A percentile compares a stretch with the other conserved stretches of the same genome.
Evolutionary conservation across 2,888 invertebrate genomes (phyloP).

Genomic region (Endotricha flammealis): DNA sequence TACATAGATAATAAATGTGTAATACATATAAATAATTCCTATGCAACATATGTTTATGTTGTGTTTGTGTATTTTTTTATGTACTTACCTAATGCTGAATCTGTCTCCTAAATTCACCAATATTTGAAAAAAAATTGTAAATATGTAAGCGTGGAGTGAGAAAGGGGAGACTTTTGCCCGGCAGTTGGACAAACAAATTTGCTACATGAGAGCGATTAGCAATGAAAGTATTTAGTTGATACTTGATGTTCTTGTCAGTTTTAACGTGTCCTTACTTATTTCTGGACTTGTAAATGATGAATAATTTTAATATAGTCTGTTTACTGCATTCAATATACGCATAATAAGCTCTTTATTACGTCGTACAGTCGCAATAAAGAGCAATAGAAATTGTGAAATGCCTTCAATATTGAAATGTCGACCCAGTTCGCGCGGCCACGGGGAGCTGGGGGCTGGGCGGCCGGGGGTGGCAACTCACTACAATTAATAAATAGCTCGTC

Average conservation of each 20-base stretch:
- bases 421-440: constrained; percentile 51
- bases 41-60: too few species aligned
- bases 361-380: constrained; percentile 54
- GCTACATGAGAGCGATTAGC: too few species aligned
- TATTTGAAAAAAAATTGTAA: too few species aligned
- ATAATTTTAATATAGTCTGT: constrained; percentile 31
- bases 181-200: too few species aligned
- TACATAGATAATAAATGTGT: too few species aligned
- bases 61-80: too few species aligned
- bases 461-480: constrained; percentile 33
- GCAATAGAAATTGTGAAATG: constrained; percentile 69
- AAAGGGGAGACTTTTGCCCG: too few species aligned
- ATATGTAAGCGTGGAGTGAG: too few species aligned
- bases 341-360: constrained; percentile 60
- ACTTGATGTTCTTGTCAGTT: too few species aligned
- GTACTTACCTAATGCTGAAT: too few species aligned
- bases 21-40: too few species aligned
- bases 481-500: constrained; percentile 56
- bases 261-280: background rate
- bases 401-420: constrained; percentile 70
- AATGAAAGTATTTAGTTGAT: background rate
- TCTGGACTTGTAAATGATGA: constrained; percentile 3
- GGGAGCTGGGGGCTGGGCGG: constrained; percentile 23
- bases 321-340: constrained; percentile 44
- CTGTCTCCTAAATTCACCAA: too few species aligned